Evolutionary conservation across 2,888 invertebrate genomes (phyloP).

Genomic region (Catotricha subobsoleta): DNA sequence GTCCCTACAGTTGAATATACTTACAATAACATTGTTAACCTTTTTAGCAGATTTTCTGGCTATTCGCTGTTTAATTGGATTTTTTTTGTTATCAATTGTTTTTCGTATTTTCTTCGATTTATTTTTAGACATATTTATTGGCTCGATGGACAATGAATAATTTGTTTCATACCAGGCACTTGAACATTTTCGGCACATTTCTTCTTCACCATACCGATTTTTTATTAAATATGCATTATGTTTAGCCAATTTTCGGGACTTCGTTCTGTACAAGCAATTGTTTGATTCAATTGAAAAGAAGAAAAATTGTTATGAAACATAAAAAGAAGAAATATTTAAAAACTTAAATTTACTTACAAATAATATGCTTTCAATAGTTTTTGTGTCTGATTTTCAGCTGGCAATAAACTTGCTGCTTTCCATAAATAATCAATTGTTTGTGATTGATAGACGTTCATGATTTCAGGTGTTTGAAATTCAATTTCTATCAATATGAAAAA

Average conservation of each 20-base stretch:
- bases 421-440: constrained; percentile 6
- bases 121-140: neutral
- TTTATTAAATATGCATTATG: constrained; percentile 1
- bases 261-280: too few species aligned
- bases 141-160: constrained; percentile 5
- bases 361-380: constrained; percentile 11
- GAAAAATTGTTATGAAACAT: constrained; percentile 3
- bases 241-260: neutral
- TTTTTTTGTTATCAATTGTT: constrained; percentile 4
- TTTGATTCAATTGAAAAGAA: too few species aligned
- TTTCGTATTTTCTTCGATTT: constrained; percentile 1
- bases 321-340: neutral
- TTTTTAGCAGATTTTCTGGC: constrained; percentile 2
- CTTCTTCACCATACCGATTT: constrained; percentile 6
- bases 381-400: constrained; percentile 3
- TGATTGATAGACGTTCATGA: too few species aligned
- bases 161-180: constrained; percentile 10
- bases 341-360: constrained; percentile 8
- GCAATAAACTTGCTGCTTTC: constrained; percentile 9
- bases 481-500: too few species aligned
- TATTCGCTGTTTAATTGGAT: constrained; percentile 2
- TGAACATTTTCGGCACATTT: constrained; percentile 12
- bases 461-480: too few species aligned
- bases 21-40: constrained; percentile 1
- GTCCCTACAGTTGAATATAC: too few species aligned